Base-by-base conservation (phyloP, 2,888 invertebrate species). In the Boloria selene region DNA sequence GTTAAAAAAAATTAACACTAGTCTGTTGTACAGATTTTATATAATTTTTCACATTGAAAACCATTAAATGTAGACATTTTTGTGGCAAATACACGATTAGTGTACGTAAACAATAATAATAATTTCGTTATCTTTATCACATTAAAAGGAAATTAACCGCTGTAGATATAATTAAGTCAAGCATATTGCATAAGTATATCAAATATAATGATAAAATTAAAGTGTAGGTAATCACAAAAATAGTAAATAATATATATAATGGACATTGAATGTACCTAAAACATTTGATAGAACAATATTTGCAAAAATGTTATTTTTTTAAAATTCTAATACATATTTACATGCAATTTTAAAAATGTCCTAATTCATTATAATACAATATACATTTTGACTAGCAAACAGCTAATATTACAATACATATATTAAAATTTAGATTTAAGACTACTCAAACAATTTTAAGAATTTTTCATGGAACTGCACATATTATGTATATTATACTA, bases 371-470 rank as follows among this genome's bases (percentile, higher is more conserved):
- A 10, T n/a, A 14, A 44, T 55, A 55, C 55, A 44, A 44, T 44
- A 18, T 44, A 55, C 44, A 55, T 44, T 77, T 77, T 83, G 84
- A 84, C 84, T 84, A 84, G 83, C 73, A 65, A 78, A 75, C 75
- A 74, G 77, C 77, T 78, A 10, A 55, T 13, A 55, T 42, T 55
- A 55, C 14, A 55, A 42, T 44, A 55, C 14, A 31, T 18, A 55
- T 22, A 22, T 55, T 55, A 18, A 22, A 55, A 44, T 55, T 55
- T 55, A 44, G 55, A 44, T 44, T 55, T 55, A 44, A 55, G 55
- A 44, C 44, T 55, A 44, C 44, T 22, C 10, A n/a, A 44, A 55
- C 50, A 51, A 10, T 51, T 55, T 42, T 55, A 38, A 38, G 7
- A 38, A 10, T 38, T 10, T 38, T 38, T 38, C 10, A 38, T 38